Percentiles rank a stretch among this genome's conserved stretches.
phyloP scores from a whole-genome alignment of 2,113 vertebrate species.

The Sylvia atricapilla region DNA sequence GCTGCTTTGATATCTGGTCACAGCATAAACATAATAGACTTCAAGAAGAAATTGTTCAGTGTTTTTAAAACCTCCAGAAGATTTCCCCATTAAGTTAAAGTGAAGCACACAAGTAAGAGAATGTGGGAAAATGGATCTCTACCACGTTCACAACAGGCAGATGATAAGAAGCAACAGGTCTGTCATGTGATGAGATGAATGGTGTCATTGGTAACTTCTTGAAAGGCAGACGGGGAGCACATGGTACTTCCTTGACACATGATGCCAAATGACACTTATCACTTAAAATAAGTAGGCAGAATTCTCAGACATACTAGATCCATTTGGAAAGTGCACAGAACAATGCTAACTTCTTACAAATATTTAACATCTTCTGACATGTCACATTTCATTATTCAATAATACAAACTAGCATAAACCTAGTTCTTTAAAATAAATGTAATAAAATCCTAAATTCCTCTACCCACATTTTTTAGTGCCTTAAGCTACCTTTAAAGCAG shows the following conservation, averaged over 20 bases:
- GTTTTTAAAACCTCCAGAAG: not conserved
- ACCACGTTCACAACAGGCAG: not conserved
- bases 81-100: not conserved
- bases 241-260: slow-evolving; percentile 42
- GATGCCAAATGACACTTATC: slow-evolving; percentile 17
- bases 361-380: slow-evolving; percentile 38
- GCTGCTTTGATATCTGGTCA: slow-evolving; percentile 24
- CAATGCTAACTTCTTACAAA: slow-evolving; percentile 16
- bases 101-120: not conserved
- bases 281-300: slow-evolving; percentile 39
- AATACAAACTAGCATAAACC: not conserved
- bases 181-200: slow-evolving; percentile 35
- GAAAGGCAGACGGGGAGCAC: slow-evolving; percentile 39
- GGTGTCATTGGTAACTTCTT: slow-evolving; percentile 54
- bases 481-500: not conserved
- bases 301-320: slow-evolving; percentile 43
- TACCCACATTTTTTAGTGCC: not conserved
- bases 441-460: not conserved
- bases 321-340: slow-evolving; percentile 15
- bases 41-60: not conserved
- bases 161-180: slow-evolving; percentile 47
- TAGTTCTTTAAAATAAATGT: not conserved
- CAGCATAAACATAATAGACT: slow-evolving; percentile 15
- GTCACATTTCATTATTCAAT: slow-evolving; percentile 8
- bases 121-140: not conserved